phyloP scores from a whole-genome alignment of 2,113 vertebrate species.

The Heterotilapia buettikoferi region DNA sequence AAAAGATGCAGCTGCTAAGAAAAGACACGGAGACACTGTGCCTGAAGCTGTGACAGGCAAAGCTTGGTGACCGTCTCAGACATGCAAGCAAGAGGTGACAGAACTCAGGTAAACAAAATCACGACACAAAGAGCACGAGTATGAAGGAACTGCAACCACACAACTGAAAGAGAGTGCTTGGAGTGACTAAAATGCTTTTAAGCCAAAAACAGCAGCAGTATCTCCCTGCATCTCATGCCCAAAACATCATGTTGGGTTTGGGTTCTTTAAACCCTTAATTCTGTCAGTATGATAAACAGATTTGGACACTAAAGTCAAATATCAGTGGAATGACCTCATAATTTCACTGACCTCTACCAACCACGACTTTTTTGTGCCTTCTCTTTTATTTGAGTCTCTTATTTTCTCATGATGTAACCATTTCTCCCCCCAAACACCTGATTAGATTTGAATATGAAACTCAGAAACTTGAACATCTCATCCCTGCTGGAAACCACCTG shows the following conservation, averaged over 20 bases:
- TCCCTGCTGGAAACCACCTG: background rate
- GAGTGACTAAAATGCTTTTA: background rate
- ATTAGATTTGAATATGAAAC: background rate
- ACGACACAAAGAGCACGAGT: background rate
- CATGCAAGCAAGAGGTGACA: background rate
- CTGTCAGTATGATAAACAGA: background rate
- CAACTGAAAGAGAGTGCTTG: background rate
- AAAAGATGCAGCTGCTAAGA: background rate
- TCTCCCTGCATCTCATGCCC: background rate
- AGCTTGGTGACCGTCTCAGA: background rate
- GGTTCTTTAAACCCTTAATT: background rate
- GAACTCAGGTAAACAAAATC: background rate
- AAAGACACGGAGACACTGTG: background rate
- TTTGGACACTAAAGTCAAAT: background rate
- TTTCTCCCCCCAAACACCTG: background rate
- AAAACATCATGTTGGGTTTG: background rate
- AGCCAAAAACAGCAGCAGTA: background rate
- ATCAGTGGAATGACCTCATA: background rate
- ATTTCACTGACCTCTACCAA: background rate
- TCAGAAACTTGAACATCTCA: background rate
- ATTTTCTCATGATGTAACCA: background rate
- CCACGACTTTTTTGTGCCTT: background rate
- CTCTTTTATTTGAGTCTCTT: background rate
- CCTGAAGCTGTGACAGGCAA: background rate
- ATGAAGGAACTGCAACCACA: background rate